Conservation (phyloP, 2,113 vertebrate species). For the Callipepla californica region DNA sequence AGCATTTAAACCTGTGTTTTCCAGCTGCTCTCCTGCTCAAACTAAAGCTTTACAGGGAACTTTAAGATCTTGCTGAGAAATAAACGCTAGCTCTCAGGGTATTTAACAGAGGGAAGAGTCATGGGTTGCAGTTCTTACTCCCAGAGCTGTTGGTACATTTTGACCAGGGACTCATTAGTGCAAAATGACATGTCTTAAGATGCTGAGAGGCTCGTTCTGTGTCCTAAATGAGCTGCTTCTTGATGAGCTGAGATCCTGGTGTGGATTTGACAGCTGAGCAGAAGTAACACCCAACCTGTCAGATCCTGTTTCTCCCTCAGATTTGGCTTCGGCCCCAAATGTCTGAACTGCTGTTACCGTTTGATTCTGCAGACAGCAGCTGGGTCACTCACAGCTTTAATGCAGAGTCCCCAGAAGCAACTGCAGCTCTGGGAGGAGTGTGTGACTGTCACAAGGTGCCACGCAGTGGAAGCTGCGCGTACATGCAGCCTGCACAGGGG, state of each 20-base stretch:
- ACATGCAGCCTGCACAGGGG: rapidly evolving
- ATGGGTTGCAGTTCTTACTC: not conserved
- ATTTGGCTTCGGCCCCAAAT: not conserved
- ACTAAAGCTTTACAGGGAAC: not conserved
- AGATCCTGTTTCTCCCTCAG: not conserved
- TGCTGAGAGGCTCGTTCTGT: not conserved
- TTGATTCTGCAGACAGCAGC: not conserved
- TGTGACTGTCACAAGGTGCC: slow-evolving; percentile 2
- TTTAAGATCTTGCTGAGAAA: not conserved
- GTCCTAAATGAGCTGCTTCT: not conserved
- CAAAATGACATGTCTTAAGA: not conserved
- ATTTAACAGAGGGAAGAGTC: not conserved
- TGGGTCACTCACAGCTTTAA: not conserved
- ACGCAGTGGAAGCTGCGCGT: slow-evolving; percentile 21
- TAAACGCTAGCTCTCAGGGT: not conserved
- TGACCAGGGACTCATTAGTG: not conserved
- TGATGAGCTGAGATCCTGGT: not conserved
- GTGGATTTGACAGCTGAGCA: slow-evolving; percentile 1
- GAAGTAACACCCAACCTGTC: slow-evolving; percentile 1
- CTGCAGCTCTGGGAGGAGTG: not conserved
- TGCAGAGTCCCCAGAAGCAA: not conserved
- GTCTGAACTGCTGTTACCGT: not conserved
- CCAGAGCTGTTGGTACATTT: not conserved
- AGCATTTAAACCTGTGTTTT: not conserved
- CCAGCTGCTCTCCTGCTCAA: not conserved